A percentile compares a stretch with the other conserved stretches of the same genome.
Evolutionary conservation across 2,888 invertebrate genomes (phyloP).

Genomic region (Polydrusus tereticollis): DNA sequence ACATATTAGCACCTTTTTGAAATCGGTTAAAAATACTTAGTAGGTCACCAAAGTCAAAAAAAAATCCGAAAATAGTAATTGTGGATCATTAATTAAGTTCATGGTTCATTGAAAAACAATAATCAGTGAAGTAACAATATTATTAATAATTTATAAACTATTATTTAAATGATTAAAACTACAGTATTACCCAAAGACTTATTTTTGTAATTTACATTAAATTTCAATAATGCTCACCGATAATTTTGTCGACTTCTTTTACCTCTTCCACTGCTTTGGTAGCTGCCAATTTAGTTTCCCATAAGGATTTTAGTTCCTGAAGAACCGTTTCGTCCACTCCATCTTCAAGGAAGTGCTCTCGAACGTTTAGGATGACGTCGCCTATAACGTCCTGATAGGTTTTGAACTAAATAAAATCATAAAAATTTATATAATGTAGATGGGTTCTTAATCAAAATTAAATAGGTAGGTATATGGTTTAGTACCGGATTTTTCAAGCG

Average conservation of each 20-base stretch:
- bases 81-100: background rate
- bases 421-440: background rate
- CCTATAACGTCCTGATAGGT: conserved; percentile 95
- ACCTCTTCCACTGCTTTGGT: conserved; percentile 88
- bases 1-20: too few species aligned
- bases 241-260: conserved; percentile 53
- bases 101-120: background rate
- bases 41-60: background rate
- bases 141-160: background rate
- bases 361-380: conserved; percentile 93
- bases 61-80: background rate
- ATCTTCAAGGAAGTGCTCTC: conserved; percentile 96
- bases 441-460: too few species aligned
- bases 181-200: too few species aligned
- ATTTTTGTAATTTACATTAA: background rate
- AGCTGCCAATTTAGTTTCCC: conserved; percentile 90
- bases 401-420: conserved; percentile 48
- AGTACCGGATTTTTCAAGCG: too few species aligned
- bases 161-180: too few species aligned
- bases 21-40: background rate
- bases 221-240: conserved; percentile 46
- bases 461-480: too few species aligned
- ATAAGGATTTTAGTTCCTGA: conserved; percentile 93
- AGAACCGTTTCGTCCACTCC: conserved; percentile 97
- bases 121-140: background rate